These are phyloP conservation scores for Myrmecobius fasciatus DNA, from an alignment of 2,113 vertebrate genomes.

Conservation along the genomic window DNA sequence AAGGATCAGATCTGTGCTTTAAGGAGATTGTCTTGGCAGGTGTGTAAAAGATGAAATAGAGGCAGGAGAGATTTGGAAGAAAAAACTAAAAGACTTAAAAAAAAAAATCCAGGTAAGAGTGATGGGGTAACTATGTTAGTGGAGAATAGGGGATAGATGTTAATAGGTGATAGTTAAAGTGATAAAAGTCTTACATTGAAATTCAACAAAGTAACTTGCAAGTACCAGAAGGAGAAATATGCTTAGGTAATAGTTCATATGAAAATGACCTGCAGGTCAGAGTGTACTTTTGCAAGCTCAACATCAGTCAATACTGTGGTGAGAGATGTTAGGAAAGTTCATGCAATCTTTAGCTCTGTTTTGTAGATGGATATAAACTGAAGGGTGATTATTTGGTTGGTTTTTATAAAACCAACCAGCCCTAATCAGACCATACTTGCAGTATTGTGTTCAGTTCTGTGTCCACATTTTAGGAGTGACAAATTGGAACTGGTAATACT, in stretches of 20 bases:
- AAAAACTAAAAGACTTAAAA: not conserved
- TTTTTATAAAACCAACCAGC: too few relatives aligned
- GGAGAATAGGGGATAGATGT: not conserved
- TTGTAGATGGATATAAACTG: not conserved
- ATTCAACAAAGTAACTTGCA: not conserved
- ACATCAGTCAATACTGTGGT: not conserved
- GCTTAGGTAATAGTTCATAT: not conserved
- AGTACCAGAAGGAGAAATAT: not conserved
- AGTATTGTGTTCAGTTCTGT: not conserved
- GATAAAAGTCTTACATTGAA: not conserved
- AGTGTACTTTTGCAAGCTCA: not conserved
- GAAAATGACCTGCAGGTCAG: not conserved
- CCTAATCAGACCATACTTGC: not conserved
- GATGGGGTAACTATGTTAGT: not conserved
- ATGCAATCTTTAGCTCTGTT: not conserved
- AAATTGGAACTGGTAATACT: not conserved
- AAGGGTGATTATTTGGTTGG: not conserved
- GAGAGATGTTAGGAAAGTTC: not conserved
- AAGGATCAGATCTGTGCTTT: not conserved
- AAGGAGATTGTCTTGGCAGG: not conserved
- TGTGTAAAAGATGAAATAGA: not conserved
- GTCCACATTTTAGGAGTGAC: not conserved
- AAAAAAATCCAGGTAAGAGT: not conserved
- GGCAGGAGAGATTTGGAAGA: not conserved
- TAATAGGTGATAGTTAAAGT: not conserved